These are phyloP conservation scores for Catharus ustulatus DNA, from an alignment of 2,797 vertebrate genomes.

Conservation along the genomic window DNA sequence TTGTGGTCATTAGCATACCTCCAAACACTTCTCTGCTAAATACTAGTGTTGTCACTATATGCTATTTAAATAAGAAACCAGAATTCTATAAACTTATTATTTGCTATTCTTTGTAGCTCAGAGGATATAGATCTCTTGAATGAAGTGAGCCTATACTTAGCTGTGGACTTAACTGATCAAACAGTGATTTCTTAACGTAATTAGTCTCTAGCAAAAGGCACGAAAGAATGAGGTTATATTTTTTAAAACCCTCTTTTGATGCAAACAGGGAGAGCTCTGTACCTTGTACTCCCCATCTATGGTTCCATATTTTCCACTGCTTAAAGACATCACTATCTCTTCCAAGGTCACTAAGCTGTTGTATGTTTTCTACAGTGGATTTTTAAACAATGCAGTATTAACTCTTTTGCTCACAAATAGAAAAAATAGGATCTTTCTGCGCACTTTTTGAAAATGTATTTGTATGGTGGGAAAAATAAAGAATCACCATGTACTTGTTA, in stretches of 20 bases:
- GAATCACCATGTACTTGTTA: neutral
- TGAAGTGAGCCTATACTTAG: neutral
- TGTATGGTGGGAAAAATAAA: neutral
- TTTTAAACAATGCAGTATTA: neutral
- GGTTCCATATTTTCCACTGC: neutral
- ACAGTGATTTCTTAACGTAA: conserved; percentile 2
- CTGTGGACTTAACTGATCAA: neutral
- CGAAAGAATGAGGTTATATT: neutral
- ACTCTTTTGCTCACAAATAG: neutral
- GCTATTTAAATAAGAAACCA: conserved; percentile 52
- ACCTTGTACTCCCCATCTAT: neutral
- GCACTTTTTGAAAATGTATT: neutral
- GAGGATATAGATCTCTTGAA: neutral
- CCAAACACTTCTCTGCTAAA: conserved; percentile 51
- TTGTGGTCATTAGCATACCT: conserved; percentile 55
- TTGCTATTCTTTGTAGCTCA: neutral
- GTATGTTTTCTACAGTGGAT: neutral
- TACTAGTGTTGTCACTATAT: conserved; percentile 17
- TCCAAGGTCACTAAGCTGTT: neutral
- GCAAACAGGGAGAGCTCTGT: neutral
- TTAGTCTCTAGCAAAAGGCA: conserved; percentile 17
- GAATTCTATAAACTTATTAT: conserved; percentile 44
- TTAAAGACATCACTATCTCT: neutral
- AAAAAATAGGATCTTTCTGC: neutral
- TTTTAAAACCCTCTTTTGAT: neutral